Evolutionary conservation across 2,888 invertebrate genomes (phyloP).

Genomic region (Melinopterus prodromus): DNA sequence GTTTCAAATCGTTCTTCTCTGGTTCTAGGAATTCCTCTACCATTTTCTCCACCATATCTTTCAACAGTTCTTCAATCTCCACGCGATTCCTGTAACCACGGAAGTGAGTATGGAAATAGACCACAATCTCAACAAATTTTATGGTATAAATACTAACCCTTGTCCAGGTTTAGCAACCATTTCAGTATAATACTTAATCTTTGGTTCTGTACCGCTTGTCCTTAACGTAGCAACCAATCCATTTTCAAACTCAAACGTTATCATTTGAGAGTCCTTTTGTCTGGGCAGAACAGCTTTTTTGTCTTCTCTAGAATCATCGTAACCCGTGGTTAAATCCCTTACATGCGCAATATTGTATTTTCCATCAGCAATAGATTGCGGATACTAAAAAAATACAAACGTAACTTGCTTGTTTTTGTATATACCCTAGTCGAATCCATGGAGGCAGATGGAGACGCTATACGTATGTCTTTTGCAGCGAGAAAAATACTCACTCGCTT

Average conservation of each 20-base stretch:
- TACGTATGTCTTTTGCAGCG: too few species aligned
- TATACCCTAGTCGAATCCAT: too few species aligned
- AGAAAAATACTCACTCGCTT: too few species aligned
- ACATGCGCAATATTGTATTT: slow-evolving; percentile 74
- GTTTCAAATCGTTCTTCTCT: slow-evolving; percentile 69
- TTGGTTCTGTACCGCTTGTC: slow-evolving; percentile 98
- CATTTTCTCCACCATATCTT: slow-evolving; percentile 79
- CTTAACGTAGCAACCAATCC: slow-evolving; percentile 88
- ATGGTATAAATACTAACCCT: slow-evolving; percentile 61
- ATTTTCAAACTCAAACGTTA: slow-evolving; percentile 90
- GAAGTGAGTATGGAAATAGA: background rate
- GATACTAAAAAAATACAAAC: slow-evolving; percentile 69
- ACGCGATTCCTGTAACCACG: slow-evolving; percentile 71
- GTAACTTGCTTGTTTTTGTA: background rate
- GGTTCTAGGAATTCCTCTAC: slow-evolving; percentile 86
- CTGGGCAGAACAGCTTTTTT: slow-evolving; percentile 75
- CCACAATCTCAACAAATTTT: background rate
- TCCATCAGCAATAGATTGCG: slow-evolving; percentile 68
- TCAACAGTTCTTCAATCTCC: slow-evolving; percentile 67
- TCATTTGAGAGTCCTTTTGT: slow-evolving; percentile 83
- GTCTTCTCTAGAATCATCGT: slow-evolving; percentile 76
- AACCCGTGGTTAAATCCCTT: slow-evolving; percentile 90
- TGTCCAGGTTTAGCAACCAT: slow-evolving; percentile 74
- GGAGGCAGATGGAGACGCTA: too few species aligned
- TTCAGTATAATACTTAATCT: slow-evolving; percentile 98